A percentile compares a stretch with the other conserved stretches of the same genome.
phyloP scores from a whole-genome alignment of 35 echinoderm and acorn worm genomes.

The Heliocidaris tuberculata region DNA sequence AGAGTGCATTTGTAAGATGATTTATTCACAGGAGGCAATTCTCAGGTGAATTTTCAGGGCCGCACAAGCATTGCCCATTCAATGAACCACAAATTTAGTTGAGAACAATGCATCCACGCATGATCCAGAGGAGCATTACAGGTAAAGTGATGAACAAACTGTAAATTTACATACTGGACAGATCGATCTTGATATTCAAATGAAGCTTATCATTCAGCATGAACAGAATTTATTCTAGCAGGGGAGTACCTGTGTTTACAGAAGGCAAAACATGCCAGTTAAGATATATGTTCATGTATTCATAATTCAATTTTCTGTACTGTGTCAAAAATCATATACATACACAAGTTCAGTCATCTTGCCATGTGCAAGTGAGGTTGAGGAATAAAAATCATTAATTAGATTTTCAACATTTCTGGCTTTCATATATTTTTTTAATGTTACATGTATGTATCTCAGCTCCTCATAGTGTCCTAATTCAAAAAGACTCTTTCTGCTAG shows the following conservation, averaged over 20 bases:
- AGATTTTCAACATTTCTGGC: too few relatives aligned
- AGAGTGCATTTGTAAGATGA: slow-evolving; percentile 9
- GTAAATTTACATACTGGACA: neutral
- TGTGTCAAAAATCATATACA: too few relatives aligned
- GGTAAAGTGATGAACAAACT: neutral
- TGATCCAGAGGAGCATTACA: neutral
- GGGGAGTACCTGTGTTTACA: neutral
- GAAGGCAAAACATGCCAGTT: neutral
- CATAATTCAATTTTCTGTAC: too few relatives aligned
- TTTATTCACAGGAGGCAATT: neutral
- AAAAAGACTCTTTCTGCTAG: too few relatives aligned
- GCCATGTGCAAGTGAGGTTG: too few relatives aligned
- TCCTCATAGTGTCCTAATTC: too few relatives aligned
- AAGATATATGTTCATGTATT: too few relatives aligned
- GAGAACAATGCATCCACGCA: neutral
- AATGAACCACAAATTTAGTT: neutral
- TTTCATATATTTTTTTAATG: too few relatives aligned
- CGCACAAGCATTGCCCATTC: neutral
- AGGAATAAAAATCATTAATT: too few relatives aligned
- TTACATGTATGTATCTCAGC: too few relatives aligned
- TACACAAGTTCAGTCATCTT: too few relatives aligned
- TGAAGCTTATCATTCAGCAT: neutral
- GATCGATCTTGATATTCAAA: neutral
- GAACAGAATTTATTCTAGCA: neutral
- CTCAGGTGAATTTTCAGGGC: slow-evolving; percentile 7